Base-by-base conservation (phyloP, 2,888 invertebrate genomes). In the Tachystola acroxantha region DNA sequence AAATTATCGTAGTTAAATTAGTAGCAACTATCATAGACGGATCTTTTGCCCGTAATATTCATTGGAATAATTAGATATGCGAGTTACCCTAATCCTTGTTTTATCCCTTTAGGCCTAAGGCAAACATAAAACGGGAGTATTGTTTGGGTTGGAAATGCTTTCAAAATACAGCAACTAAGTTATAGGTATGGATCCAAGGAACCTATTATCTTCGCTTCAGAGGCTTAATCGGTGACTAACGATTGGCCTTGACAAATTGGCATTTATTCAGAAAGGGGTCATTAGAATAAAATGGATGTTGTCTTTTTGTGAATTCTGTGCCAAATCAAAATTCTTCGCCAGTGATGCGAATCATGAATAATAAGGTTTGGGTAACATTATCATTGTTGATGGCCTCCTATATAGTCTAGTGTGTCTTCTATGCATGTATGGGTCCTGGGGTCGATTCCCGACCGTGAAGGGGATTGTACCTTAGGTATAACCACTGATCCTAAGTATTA, bases 81-180 rank as follows among this genome's bases (percentile, higher is more conserved):
- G n/a, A 24, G 24, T n/a, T 24, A 24, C 28, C 12, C 9, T 28
- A 28, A 28, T 7, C 28, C 28, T 13, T 3, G 13, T 9, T 28
- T 25, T 10, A 28, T 28, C 28, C 28, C 28, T 6, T 28, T 12
- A 10, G 7, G 28, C 28, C 28, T 2, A 12, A 28, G 28, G 12
- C 28, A 28, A 28, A 28, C 28, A 28, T 28, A 28, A 28, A 28
- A 28, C 9, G n/a, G 28, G 28, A 25, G 12, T 13, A 11, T 28
- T 28, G 28, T 28, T 28, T 28, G 7, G 11, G 6, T 28, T 12
- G 11, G 28, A 12, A 28, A 28, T 12, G 3, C 7, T 28, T 10
- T 10, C 11, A 28, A 28, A 28, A 28, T 28, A 28, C 6, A 10
- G 9, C n/a, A 24, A 20, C 20, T 20, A 20, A 19, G n/a, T n/a